Base-by-base conservation (phyloP, 2,888 invertebrate species). In the Microchrysa polita region DNA sequence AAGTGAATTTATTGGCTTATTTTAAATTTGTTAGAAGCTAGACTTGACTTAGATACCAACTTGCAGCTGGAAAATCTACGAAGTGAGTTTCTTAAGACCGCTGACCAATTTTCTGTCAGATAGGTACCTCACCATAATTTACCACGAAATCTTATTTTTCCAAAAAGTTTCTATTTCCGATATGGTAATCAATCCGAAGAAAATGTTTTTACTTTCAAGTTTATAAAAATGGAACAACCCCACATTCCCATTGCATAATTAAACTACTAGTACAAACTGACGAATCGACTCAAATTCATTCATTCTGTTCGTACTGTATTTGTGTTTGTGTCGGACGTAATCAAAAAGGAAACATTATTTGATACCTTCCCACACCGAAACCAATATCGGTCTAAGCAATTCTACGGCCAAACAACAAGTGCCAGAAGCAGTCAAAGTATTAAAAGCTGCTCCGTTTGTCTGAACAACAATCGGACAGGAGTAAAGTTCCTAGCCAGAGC, bases 321-420 rank as follows among this genome's bases (percentile, higher is more conserved):
- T 34, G 27, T 75, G 71, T 72, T 61, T 74, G 74, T 69, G 72
- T 61, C 42, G 73, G 73, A 73, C 74, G 72, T 76, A 76, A 74
- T 76, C 74, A 74, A 76, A 75, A 76, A 73, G 73, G 74, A 74
- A 74, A 74, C 73, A 74, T n/a, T n/a, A n/a, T 73, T 76, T 76
- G 74, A 73, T 73, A 42, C 72, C 63, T 52, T 23, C 63, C n/a
- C 48, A 60, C 23, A 18, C 59, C 20, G 5, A 52, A 23, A 59
- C 23, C 72, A 27, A 59, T 59, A 59, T 72, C 23, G 59, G 42
- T 23, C n/a, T 18, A 52, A 67, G 23, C 57, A 34, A 63, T 53
- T 48, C 74, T 53, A 23, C 59, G 69, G 40, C 61, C 69, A 59
- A 72, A 72, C 74, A 74, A 74, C 74, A 75, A 75, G 73, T 75